These are phyloP conservation scores for Leucophenga maculata DNA, from an alignment of 2,888 invertebrate species.

Conservation along the genomic window DNA sequence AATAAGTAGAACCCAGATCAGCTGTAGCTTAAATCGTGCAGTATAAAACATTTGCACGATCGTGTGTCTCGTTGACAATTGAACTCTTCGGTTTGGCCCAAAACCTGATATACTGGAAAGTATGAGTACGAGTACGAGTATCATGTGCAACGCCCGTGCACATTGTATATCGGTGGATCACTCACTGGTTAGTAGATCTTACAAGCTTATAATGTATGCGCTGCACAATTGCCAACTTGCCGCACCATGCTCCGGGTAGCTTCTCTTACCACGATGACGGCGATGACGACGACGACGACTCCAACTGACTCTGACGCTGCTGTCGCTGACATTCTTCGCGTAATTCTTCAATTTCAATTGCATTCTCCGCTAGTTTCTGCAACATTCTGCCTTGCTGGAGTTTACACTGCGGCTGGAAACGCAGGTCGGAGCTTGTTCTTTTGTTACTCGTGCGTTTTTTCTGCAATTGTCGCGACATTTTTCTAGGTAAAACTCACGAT, in stretches of 20 bases:
- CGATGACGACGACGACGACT: not conserved
- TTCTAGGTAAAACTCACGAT: conserved; percentile 71
- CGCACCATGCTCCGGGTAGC: not conserved
- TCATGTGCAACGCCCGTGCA: conserved; percentile 20
- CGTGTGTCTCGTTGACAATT: not conserved
- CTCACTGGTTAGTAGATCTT: conserved; percentile 35
- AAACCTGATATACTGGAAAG: too few relatives aligned
- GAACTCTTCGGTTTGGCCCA: not conserved
- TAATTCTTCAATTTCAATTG: conserved; percentile 71
- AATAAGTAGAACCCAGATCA: conserved; percentile 48
- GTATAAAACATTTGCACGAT: too few relatives aligned
- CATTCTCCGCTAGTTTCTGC: conserved; percentile 60
- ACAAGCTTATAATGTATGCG: conserved; percentile 49
- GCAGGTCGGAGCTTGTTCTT: conserved; percentile 32
- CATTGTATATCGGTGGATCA: too few relatives aligned
- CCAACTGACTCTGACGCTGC: not conserved
- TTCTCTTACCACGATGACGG: not conserved
- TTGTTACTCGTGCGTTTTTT: conserved; percentile 28
- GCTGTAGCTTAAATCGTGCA: conserved; percentile 43
- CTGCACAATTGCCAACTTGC: conserved; percentile 24
- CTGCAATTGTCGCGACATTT: conserved; percentile 69
- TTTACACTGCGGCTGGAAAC: not conserved
- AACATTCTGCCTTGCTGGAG: not conserved
- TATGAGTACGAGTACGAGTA: not conserved
- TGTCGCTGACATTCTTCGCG: conserved; percentile 65